phyloP scores from a whole-genome alignment of 2,113 vertebrate genomes.

The Perca fluviatilis region DNA sequence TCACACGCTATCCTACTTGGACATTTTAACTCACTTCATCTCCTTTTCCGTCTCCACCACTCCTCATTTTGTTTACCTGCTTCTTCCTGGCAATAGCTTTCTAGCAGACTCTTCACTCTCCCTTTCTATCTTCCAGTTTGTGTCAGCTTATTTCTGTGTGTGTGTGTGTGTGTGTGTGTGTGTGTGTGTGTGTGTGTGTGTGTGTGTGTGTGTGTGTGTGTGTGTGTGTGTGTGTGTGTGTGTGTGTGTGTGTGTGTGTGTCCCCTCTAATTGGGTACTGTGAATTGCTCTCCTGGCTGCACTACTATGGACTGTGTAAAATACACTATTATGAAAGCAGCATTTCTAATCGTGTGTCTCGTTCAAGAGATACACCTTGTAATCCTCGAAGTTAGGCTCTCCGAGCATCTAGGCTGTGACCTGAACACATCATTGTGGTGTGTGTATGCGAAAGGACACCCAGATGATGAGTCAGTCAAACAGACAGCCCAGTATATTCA shows the following conservation, averaged over 20 bases:
- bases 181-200: no score
- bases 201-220: no score
- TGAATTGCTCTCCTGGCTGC: background rate
- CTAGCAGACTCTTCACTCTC: background rate
- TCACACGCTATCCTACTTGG: conserved; percentile 16
- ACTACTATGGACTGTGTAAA: conserved; percentile 5
- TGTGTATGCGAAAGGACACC: background rate
- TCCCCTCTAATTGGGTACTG: conserved; percentile 12
- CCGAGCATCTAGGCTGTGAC: conserved; percentile 39
- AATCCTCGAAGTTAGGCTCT: conserved; percentile 35
- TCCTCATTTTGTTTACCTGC: conserved; percentile 11
- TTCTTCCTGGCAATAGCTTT: conserved; percentile 1
- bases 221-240: no score
- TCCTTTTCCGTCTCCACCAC: background rate
- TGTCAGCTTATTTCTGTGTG: conserved; percentile 1
- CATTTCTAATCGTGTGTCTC: background rate
- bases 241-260: no score
- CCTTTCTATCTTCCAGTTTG: background rate
- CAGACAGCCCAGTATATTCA: background rate
- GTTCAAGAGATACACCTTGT: conserved; percentile 7
- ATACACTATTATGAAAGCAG: conserved; percentile 17
- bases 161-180: no score
- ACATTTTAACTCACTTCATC: conserved; percentile 1
- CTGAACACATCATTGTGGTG: conserved; percentile 10
- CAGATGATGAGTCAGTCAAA: background rate